A percentile compares a stretch with the other conserved stretches of the same genome.
Conservation (phyloP, 2,797 vertebrate species). For the Coracias cyanogaster region DNA sequence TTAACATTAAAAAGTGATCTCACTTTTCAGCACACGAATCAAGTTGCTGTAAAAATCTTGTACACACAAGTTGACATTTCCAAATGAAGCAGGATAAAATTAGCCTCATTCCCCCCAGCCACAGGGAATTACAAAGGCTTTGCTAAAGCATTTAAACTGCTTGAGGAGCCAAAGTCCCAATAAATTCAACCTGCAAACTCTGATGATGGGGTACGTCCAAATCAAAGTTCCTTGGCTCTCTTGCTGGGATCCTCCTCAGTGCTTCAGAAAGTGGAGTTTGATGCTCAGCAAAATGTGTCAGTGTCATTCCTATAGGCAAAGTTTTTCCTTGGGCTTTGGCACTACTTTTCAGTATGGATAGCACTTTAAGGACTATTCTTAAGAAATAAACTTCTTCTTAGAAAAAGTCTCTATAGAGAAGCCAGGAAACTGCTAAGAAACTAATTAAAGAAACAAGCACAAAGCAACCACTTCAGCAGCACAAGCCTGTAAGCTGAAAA, state of each 20-base stretch:
- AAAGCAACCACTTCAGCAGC: slow-evolving; percentile 27
- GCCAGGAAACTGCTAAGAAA: slow-evolving; percentile 25
- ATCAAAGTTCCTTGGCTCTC: background rate
- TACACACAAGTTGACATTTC: background rate
- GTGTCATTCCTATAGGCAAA: background rate
- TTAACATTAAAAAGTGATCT: slow-evolving; percentile 18
- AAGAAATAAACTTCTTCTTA: slow-evolving; percentile 23
- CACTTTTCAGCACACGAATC: background rate
- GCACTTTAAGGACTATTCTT: slow-evolving; percentile 34
- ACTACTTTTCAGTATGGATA: background rate
- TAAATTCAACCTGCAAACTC: background rate
- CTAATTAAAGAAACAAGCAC: slow-evolving; percentile 52
- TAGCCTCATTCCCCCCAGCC: background rate
- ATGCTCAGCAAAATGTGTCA: background rate
- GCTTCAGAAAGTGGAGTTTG: background rate
- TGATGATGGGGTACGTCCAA: background rate
- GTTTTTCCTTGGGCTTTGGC: background rate
- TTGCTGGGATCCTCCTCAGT: background rate
- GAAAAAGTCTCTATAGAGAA: slow-evolving; percentile 37
- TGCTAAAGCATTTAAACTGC: background rate
- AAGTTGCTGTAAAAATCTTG: background rate
- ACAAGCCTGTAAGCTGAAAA: background rate
- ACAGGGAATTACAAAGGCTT: background rate
- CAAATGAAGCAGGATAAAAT: background rate
- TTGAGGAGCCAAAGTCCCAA: background rate